Percentiles rank a stretch among this genome's conserved stretches.
phyloP scores from a whole-genome alignment of 2,113 vertebrate genomes.

The Nothobranchius kuhntae region DNA sequence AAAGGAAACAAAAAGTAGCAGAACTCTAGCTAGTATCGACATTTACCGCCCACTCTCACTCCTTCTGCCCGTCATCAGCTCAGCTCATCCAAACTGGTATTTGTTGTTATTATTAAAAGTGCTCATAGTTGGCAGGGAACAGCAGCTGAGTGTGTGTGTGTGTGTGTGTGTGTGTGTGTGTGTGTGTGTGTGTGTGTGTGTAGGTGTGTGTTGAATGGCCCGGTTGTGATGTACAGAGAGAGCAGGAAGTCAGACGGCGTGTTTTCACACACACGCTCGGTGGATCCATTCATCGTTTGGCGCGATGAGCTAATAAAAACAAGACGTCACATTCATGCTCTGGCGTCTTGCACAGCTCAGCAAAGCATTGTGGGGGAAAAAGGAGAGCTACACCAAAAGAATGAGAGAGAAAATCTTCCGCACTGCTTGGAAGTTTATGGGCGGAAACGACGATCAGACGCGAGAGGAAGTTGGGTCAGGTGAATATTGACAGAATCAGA shows the following conservation, averaged over 20 bases:
- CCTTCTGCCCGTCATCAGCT: slow-evolving; percentile 9
- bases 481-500: too few species aligned
- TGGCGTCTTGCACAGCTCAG: slow-evolving; percentile 43
- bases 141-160: slow-evolving; percentile 16
- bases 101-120: slow-evolving; percentile 46
- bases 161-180: slow-evolving; percentile 14
- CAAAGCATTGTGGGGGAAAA: slow-evolving; percentile 38
- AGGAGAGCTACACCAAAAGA: slow-evolving; percentile 22
- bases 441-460: background rate
- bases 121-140: slow-evolving; percentile 46
- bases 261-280: slow-evolving; percentile 62
- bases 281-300: slow-evolving; percentile 62
- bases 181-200: slow-evolving; percentile 18
- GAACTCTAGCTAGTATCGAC: slow-evolving; percentile 27
- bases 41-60: background rate
- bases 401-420: background rate
- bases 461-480: too few species aligned
- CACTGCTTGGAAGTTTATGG: slow-evolving; percentile 3
- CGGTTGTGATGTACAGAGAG: slow-evolving; percentile 14
- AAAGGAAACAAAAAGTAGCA: slow-evolving; percentile 22
- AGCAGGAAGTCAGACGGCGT: slow-evolving; percentile 46
- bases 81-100: slow-evolving; percentile 19
- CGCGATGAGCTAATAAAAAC: slow-evolving; percentile 29
- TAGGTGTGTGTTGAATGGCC: slow-evolving; percentile 24
- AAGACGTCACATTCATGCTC: slow-evolving; percentile 32